These are phyloP conservation scores for Hephaestus fuliginosus DNA, from an alignment of 2,797 vertebrate species.

Conservation along the genomic window DNA sequence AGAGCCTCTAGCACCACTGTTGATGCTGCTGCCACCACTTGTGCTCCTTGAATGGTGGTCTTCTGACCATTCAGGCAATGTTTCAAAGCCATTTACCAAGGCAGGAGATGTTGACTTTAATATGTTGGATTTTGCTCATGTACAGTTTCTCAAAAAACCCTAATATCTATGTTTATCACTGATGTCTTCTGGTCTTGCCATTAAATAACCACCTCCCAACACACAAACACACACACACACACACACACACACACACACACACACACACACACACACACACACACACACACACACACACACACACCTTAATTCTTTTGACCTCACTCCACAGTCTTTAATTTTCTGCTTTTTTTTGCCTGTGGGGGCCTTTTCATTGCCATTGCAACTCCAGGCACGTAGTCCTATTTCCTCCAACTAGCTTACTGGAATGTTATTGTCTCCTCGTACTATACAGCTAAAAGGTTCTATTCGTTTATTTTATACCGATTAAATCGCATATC, in stretches of 20 bases:
- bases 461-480: conserved; percentile 79
- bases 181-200: not conserved
- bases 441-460: conserved; percentile 67
- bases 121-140: not conserved
- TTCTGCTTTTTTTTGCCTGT: conserved; percentile 8
- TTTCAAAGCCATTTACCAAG: conserved; percentile 24
- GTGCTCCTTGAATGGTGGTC: conserved; percentile 19
- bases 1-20: not conserved
- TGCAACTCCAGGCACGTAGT: conserved; percentile 68
- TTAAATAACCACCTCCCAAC: not conserved
- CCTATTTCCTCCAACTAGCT: conserved; percentile 58
- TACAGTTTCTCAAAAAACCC: conserved; percentile 3
- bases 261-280: not conserved
- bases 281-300: not conserved
- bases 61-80: conserved; percentile 8
- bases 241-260: not conserved
- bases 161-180: not conserved
- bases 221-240: not conserved
- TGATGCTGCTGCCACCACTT: conserved; percentile 14
- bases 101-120: conserved; percentile 6
- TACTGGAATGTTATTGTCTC: conserved; percentile 70
- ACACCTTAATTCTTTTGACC: not conserved
- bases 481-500: conserved; percentile 77
- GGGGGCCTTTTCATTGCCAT: conserved; percentile 41
- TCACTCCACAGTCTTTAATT: not conserved